Percentiles rank a stretch among this genome's conserved stretches.
These are phyloP conservation scores for Congeria kusceri DNA, from an alignment of 2,888 invertebrate genomes.

Conservation along the genomic window DNA sequence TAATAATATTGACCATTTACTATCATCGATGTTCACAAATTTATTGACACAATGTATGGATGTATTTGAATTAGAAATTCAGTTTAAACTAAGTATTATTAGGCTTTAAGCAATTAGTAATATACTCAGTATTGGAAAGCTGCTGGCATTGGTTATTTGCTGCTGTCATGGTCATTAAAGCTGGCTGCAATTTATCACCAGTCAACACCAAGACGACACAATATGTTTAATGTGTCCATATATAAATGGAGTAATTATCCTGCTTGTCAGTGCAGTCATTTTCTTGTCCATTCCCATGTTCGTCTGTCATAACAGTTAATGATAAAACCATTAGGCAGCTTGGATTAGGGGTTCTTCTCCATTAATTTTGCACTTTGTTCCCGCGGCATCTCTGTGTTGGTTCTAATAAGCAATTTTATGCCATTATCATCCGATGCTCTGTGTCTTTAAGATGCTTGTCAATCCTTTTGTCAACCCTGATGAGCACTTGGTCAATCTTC, in stretches of 20 bases:
- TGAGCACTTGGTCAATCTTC: slow-evolving; percentile 19
- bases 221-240: background rate
- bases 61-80: too few relatives aligned
- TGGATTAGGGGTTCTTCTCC: slow-evolving; percentile 8
- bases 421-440: background rate
- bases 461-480: slow-evolving; percentile 22
- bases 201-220: too few relatives aligned
- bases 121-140: too few relatives aligned
- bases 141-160: too few relatives aligned
- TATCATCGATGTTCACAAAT: too few relatives aligned
- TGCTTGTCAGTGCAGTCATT: slow-evolving; percentile 38
- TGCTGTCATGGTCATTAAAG: too few relatives aligned
- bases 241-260: slow-evolving; percentile 41
- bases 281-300: slow-evolving; percentile 45
- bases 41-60: too few relatives aligned
- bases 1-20: too few relatives aligned
- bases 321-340: slow-evolving; percentile 39
- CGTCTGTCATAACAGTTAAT: slow-evolving; percentile 26
- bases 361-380: slow-evolving; percentile 41
- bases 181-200: too few relatives aligned
- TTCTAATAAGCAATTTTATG: background rate
- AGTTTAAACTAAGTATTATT: too few relatives aligned
- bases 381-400: background rate
- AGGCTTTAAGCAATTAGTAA: too few relatives aligned
- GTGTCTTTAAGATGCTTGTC: slow-evolving; percentile 23